These are phyloP conservation scores for Macrosteles quadrilineatus DNA, from an alignment of 1,140 invertebrate genomes.

Conservation along the genomic window DNA sequence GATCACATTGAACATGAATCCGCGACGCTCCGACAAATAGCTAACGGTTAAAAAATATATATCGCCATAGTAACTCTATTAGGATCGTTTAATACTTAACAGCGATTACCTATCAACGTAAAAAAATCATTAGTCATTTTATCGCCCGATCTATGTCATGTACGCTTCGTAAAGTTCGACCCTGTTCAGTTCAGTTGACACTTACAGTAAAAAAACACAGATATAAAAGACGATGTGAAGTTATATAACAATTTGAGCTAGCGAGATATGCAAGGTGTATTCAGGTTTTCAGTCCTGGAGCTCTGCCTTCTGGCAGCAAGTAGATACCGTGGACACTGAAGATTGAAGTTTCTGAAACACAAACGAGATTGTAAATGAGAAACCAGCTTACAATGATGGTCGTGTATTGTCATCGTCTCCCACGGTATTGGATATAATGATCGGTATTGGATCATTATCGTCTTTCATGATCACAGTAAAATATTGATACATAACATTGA, in stretches of 20 bases:
- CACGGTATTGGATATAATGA: too few relatives aligned
- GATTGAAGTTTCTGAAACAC: conserved; percentile 85
- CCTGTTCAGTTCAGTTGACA: neutral
- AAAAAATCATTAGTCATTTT: conserved; percentile 19
- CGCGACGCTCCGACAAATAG: neutral
- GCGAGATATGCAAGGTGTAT: conserved; percentile 43
- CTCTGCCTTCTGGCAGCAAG: conserved; percentile 66
- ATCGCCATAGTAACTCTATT: conserved; percentile 14
- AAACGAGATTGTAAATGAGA: too few relatives aligned
- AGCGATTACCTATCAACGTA: conserved; percentile 14
- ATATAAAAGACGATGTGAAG: conserved; percentile 26
- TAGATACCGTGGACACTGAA: conserved; percentile 87
- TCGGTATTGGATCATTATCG: too few relatives aligned
- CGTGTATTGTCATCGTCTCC: too few relatives aligned
- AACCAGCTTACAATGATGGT: too few relatives aligned
- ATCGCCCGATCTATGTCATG: neutral
- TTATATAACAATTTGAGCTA: conserved; percentile 24
- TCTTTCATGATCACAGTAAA: too few relatives aligned
- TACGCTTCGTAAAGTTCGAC: neutral
- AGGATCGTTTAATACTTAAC: conserved; percentile 7
- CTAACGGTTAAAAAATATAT: conserved; percentile 13
- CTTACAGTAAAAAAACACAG: conserved; percentile 18
- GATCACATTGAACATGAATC: neutral
- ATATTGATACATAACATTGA: too few relatives aligned
- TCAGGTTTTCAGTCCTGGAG: conserved; percentile 53